phyloP scores from a whole-genome alignment of 2,113 vertebrate genomes.

The Oncorhynchus masou region DNA sequence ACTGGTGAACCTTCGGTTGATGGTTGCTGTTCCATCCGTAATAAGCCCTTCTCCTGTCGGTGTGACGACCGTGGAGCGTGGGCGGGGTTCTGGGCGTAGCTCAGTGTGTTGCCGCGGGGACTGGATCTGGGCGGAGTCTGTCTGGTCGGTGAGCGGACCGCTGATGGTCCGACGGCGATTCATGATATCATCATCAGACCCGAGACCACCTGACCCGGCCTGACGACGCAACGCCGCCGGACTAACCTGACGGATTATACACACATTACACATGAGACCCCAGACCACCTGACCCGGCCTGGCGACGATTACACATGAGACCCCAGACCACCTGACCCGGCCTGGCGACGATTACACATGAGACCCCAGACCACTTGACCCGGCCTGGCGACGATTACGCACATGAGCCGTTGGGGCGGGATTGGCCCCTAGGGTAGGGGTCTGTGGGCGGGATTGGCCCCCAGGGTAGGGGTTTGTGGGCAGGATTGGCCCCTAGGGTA shows the following conservation, averaged over 20 bases:
- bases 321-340: too few species aligned
- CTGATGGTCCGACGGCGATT: slow-evolving; percentile 87
- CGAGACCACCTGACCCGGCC: slow-evolving; percentile 83
- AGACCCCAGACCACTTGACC: too few species aligned
- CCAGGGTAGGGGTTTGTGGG: too few species aligned
- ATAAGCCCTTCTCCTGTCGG: slow-evolving; percentile 52
- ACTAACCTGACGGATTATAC: slow-evolving; percentile 66
- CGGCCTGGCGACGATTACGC: too few species aligned
- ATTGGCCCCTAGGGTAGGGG: too few species aligned
- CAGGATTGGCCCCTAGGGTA: too few species aligned
- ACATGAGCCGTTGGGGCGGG: too few species aligned
- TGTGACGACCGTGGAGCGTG: slow-evolving; percentile 68
- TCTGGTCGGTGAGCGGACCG: slow-evolving; percentile 73
- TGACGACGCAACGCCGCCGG: slow-evolving; percentile 78
- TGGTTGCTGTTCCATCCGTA: slow-evolving; percentile 83
- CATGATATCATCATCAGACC: slow-evolving; percentile 82
- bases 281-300: too few species aligned
- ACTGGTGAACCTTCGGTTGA: slow-evolving; percentile 56
- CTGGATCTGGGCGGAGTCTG: slow-evolving; percentile 33
- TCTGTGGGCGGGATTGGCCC: too few species aligned
- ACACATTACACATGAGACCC: background rate
- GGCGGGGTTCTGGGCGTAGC: slow-evolving; percentile 69
- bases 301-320: too few species aligned
- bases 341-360: too few species aligned
- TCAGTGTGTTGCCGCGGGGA: slow-evolving; percentile 32